Base-by-base conservation (phyloP, 2,888 invertebrate species). In the Sisyra nigra region DNA sequence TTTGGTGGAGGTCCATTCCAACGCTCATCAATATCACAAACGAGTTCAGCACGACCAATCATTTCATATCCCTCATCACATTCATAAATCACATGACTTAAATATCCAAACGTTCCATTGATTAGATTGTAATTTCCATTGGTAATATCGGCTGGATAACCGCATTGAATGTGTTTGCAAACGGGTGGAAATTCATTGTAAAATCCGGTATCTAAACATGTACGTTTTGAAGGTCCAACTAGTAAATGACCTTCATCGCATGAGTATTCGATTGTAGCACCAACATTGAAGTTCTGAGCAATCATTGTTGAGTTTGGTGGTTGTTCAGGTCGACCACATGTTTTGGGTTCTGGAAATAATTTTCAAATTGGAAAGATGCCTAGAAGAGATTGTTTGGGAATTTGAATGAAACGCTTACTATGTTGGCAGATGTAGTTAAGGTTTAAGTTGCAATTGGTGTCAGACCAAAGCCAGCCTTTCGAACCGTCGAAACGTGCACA, bases 391-490 rank as follows among this genome's bases (percentile, higher is more conserved):
- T 24, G 3, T 24, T 24, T 5, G 24, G 3, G 36, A 10, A 34
- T 10, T 11, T 10, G n/a, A 7, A 11, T 34, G 13, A 11, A 11
- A 34, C 6, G 11, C 84, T 80, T 69, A 86, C 86, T 85, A 65
- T 92, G 89, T 63, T 92, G 92, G 59, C 92, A 92, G 49, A 92
- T 91, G 64, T 81, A 92, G 65, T 91, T 89, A 49, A 89, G 67
- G 51, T 77, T 74, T 41, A 81, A 74, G 47, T 77, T 75, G 61
- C 92, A 92, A 57, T 88, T 84, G 15, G 89, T 89, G 58, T 89
- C 89, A 1, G 87, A 86, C 92, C 92, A 92, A 1, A 92, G 72
- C 91, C 92, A 92, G 18, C 91, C 91, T 59, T 87, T 88, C 54
- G 86, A 83, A 47, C 92, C 91, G 58, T 92, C 91, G 62, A 86